These are phyloP conservation scores for Athalia circularis DNA, from an alignment of 2,888 invertebrate genomes.

Conservation along the genomic window DNA sequence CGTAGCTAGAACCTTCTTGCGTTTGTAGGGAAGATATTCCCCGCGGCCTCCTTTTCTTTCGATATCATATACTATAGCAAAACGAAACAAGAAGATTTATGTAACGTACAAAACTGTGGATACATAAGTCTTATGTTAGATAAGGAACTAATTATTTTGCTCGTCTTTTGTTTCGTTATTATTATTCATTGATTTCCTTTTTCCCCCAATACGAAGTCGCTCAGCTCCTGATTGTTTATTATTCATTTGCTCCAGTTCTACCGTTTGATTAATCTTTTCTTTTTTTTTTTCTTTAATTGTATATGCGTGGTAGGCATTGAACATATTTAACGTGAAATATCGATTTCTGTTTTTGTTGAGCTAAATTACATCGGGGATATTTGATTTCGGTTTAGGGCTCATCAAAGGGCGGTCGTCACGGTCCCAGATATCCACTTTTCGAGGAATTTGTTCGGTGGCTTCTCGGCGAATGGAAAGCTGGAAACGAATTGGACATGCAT, in stretches of 20 bases:
- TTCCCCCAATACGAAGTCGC: background rate
- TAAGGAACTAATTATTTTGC: slow-evolving; percentile 13
- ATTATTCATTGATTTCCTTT: background rate
- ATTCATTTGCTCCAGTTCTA: background rate
- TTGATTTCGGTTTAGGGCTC: slow-evolving; percentile 59
- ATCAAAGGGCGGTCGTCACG: slow-evolving; percentile 69
- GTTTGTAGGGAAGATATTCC: too few relatives aligned
- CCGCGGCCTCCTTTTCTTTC: too few relatives aligned
- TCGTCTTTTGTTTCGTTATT: background rate
- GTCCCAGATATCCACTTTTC: slow-evolving; percentile 84
- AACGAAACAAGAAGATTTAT: too few relatives aligned
- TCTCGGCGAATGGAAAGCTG: slow-evolving; percentile 81
- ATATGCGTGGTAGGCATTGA: background rate
- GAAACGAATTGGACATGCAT: slow-evolving; percentile 86
- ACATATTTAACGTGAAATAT: background rate
- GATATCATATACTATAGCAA: too few relatives aligned
- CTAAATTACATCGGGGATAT: background rate
- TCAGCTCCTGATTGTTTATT: background rate
- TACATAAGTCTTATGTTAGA: background rate
- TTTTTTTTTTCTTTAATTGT: background rate
- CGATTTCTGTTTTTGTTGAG: background rate
- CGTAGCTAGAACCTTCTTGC: background rate
- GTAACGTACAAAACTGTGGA: too few relatives aligned
- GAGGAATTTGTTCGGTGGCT: slow-evolving; percentile 89
- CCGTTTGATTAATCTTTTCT: background rate